A percentile compares a stretch with the other conserved stretches of the same genome.
phyloP scores from a whole-genome alignment of 2,113 vertebrate genomes.

The Nycticebus coucang region DNA sequence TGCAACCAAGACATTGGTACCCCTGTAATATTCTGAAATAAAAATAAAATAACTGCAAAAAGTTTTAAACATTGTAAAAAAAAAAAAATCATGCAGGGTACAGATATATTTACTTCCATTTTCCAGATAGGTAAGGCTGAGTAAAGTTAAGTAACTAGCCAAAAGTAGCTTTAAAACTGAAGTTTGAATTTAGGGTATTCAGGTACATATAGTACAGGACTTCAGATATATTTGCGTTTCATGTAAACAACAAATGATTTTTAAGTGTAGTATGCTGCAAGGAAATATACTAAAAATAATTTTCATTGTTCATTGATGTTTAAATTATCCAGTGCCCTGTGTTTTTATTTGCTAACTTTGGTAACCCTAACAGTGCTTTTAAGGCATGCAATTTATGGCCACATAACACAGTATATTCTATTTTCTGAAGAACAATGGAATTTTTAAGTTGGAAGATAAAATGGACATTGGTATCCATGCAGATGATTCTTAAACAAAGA shows the following conservation, averaged over 20 bases:
- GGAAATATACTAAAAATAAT: background rate
- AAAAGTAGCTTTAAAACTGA: background rate
- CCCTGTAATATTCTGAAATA: too few relatives aligned
- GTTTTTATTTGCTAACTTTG: background rate
- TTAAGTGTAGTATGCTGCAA: background rate
- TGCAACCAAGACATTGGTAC: too few relatives aligned
- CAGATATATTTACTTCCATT: background rate
- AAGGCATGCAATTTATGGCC: background rate
- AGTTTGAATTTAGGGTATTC: background rate
- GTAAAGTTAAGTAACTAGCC: background rate
- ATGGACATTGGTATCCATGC: background rate
- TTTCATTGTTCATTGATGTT: background rate
- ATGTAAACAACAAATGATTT: background rate
- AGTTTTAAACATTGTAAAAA: background rate
- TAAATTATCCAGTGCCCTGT: background rate
- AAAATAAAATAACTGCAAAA: too few relatives aligned
- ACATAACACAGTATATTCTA: background rate
- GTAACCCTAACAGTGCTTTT: background rate
- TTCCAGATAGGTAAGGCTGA: background rate
- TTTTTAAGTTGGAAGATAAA: background rate
- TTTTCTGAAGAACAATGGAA: background rate
- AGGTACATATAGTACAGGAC: background rate
- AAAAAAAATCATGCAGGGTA: background rate
- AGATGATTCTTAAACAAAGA: background rate
- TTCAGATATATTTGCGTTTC: conserved; percentile 18